Base-by-base conservation (phyloP, 2,113 vertebrate genomes). In the Tauraco erythrolophus region DNA sequence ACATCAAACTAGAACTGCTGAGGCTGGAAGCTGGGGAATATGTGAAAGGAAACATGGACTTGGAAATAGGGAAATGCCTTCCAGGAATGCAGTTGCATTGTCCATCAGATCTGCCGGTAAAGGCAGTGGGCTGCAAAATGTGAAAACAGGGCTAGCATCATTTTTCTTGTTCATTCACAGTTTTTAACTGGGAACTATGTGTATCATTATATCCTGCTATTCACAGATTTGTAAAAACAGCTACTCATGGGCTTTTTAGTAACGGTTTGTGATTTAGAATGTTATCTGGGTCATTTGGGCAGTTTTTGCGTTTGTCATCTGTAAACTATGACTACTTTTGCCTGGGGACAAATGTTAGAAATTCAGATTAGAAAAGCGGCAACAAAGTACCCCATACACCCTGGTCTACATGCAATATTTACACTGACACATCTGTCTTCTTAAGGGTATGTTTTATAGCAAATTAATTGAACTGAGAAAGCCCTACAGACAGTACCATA, bases 361-460 rank as follows among this genome's bases (percentile, higher is more conserved):
- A 93, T 58, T 58, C 70, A 94, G 39, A 84, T 53, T 46, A 50
- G 62, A 4, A 7, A 39, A 45, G 3, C 1, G 74, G 46, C 53
- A 81, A 27, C 58, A 15, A 33, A 79, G 39, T 37, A 4, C 13
- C 19, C 7, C 3, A 3, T 11, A 8, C 10, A 6, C 7, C 7
- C 23, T 19, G 43, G 27, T 35, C 6, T 19, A 0, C 15, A 1
- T 11, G 30, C 31, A 33, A 0, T 9, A 4, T 60, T 87, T 48
- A 2, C 50, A 19, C 19, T 21, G 43, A 2, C 9, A 1, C 23
- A 2, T 35, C 72, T 80, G 56, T 19, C 39, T 0, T 31, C 53
- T 19, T 18, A 4, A 9, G 37, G 46, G 54, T 15, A 16, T 10
- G 65, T 51, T 68, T 45, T 14, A 50, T 7, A 61, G 31, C 71